A percentile compares a stretch with the other conserved stretches of the same genome.
Evolutionary conservation across 2,888 invertebrate species (phyloP).

Genomic region (Meloe dianella): DNA sequence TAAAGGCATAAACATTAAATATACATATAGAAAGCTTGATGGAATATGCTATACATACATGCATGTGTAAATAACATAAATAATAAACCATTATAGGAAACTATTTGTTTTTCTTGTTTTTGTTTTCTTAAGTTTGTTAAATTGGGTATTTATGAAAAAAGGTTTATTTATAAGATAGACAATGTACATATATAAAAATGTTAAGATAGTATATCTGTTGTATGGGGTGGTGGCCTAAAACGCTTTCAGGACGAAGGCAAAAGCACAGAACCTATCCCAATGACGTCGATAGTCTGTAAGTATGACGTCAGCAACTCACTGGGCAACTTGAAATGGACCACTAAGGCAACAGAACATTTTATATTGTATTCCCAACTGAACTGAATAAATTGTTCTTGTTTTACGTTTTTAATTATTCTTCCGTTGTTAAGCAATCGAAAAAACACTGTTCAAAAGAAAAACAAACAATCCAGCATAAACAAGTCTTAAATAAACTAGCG

Average conservation of each 20-base stretch:
- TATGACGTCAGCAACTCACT: conserved; percentile 33
- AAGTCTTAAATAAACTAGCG: too few relatives aligned
- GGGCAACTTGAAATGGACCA: conserved; percentile 30
- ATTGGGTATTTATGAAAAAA: neutral
- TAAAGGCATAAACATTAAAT: neutral
- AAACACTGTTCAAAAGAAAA: neutral
- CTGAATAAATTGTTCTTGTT: neutral
- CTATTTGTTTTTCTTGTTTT: neutral
- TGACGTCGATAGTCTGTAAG: conserved; percentile 31
- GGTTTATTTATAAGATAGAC: too few relatives aligned
- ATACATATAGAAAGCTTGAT: neutral
- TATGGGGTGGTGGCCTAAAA: neutral
- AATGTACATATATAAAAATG: neutral
- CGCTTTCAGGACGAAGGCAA: neutral
- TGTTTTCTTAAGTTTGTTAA: neutral
- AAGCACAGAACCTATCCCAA: conserved; percentile 33
- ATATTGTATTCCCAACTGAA: neutral
- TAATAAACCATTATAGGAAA: neutral
- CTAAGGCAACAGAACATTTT: conserved; percentile 16
- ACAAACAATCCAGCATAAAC: too few relatives aligned
- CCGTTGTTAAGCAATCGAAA: neutral
- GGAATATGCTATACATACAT: neutral
- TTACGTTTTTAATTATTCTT: neutral
- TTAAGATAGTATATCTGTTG: neutral
- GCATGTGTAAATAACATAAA: too few relatives aligned